Evolutionary conservation across 2,113 vertebrate genomes (phyloP).

Genomic region (Crotalus helleri): DNA sequence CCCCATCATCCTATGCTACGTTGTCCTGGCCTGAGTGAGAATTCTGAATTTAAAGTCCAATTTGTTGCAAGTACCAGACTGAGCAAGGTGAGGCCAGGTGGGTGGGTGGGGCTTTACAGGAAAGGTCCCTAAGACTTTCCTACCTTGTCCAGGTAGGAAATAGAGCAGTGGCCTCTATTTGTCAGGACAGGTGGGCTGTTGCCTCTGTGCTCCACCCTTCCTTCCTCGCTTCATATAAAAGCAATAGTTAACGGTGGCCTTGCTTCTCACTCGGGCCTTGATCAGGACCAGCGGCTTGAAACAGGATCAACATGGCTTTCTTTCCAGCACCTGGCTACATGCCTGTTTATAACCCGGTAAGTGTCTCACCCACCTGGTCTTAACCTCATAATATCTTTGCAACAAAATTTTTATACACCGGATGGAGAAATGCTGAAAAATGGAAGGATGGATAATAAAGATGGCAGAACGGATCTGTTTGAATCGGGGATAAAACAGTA

Average conservation of each 20-base stretch:
- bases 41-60: too few species aligned
- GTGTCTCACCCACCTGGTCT: constrained; percentile 34
- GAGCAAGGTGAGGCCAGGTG: too few species aligned
- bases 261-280: not conserved
- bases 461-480: not conserved
- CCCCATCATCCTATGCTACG: too few species aligned
- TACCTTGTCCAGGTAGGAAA: not conserved
- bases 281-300: not conserved
- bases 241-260: not conserved
- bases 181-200: not conserved
- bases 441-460: not conserved
- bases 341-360: constrained; percentile 78
- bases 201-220: not conserved
- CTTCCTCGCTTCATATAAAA: constrained; percentile 38
- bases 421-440: not conserved
- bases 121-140: not conserved
- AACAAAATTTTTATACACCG: not conserved
- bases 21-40: too few species aligned
- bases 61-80: too few species aligned
- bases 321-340: constrained; percentile 78
- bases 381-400: not conserved
- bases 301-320: constrained; percentile 51
- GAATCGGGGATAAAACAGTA: not conserved
- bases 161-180: not conserved
- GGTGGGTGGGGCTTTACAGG: too few species aligned